These are phyloP conservation scores for Aradophagus sp. DNA, from an alignment of 1,140 invertebrate genomes.

Conservation along the genomic window DNA sequence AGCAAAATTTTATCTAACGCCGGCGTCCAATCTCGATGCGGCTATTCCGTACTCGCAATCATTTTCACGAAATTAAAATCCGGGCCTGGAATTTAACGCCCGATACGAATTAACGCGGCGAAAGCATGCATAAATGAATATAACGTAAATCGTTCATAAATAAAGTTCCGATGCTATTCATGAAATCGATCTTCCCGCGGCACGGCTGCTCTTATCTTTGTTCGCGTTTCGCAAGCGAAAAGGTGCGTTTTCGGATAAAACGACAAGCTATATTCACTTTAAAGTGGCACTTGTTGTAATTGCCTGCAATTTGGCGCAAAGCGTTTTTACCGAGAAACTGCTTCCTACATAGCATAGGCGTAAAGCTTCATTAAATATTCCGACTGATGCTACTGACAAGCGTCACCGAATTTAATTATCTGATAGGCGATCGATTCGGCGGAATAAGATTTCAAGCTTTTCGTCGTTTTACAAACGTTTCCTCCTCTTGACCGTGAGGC, in stretches of 20 bases:
- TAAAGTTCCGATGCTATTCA: too few species aligned
- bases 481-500: too few species aligned
- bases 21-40: too few species aligned
- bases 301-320: conserved; percentile 42
- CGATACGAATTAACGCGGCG: too few species aligned
- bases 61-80: too few species aligned
- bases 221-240: conserved; percentile 1
- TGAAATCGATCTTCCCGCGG: too few species aligned
- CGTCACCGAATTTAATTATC: conserved; percentile 63
- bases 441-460: conserved; percentile 14
- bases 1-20: too few species aligned
- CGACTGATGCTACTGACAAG: conserved; percentile 43
- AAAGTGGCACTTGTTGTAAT: conserved; percentile 47
- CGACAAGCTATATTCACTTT: conserved; percentile 20
- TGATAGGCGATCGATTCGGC: conserved; percentile 60
- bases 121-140: too few species aligned
- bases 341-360: conserved; percentile 44
- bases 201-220: neutral
- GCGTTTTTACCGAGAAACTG: conserved; percentile 42
- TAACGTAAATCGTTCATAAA: too few species aligned
- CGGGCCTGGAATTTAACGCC: too few species aligned
- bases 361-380: conserved; percentile 59
- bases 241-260: conserved; percentile 23
- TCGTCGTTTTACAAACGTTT: conserved; percentile 3
- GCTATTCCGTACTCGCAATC: too few species aligned